phyloP scores from a whole-genome alignment of 1,140 invertebrate species.

The Babylonia areolata region DNA sequence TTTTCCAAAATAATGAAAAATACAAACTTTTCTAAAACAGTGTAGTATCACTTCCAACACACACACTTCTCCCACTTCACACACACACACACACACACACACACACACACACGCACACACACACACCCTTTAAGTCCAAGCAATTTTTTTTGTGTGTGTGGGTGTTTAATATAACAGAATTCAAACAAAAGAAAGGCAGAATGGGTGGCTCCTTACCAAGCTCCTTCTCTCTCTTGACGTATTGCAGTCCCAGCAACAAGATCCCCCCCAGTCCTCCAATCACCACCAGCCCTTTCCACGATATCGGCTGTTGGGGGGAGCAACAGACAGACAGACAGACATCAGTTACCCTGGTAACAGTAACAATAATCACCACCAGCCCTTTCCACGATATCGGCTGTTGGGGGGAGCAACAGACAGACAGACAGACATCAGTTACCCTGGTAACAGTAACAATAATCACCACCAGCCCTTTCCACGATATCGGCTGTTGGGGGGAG shows the following conservation, averaged over 20 bases:
- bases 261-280: slow-evolving; percentile 40
- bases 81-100: too few species aligned
- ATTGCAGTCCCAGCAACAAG: slow-evolving; percentile 38
- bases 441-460: neutral
- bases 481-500: neutral
- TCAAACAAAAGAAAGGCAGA: too few species aligned
- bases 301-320: slow-evolving; percentile 53
- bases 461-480: neutral
- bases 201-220: slow-evolving; percentile 43
- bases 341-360: neutral
- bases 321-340: too few species aligned
- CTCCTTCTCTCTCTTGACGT: slow-evolving; percentile 52
- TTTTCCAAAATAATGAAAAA: too few species aligned
- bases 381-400: neutral
- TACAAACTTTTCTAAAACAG: too few species aligned
- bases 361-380: neutral
- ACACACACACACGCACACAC: too few species aligned
- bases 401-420: too few species aligned
- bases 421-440: neutral
- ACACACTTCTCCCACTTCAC: too few species aligned
- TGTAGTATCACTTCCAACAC: too few species aligned
- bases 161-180: too few species aligned
- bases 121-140: too few species aligned
- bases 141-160: too few species aligned
- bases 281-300: slow-evolving; percentile 48